Percentiles rank a stretch among this genome's conserved stretches.
Conservation (phyloP, 1,140 invertebrate species). For the Eurytemora carolleeae region DNA sequence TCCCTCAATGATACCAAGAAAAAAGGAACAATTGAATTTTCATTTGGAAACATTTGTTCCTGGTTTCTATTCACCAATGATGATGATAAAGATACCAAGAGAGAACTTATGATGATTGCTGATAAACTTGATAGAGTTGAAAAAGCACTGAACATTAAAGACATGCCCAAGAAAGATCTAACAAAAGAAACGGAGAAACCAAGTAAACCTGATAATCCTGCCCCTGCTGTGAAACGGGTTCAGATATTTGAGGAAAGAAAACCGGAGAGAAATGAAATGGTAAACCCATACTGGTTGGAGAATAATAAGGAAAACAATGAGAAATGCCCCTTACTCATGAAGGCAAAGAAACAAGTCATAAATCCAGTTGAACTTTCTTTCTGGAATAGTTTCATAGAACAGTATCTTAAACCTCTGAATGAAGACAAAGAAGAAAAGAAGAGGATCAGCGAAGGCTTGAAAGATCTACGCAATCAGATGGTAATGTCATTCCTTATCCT, state of each 20-base stretch:
- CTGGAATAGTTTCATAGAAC: conserved; percentile 7
- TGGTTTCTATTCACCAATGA: conserved; percentile 7
- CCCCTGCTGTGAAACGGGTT: no score
- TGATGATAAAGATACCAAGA: conserved; percentile 6
- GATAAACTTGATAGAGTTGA: conserved; percentile 18
- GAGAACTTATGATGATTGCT: conserved; percentile 9
- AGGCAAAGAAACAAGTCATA: neutral
- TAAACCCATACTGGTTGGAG: neutral
- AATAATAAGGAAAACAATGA: neutral
- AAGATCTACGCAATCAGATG: conserved; percentile 29
- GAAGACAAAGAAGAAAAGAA: conserved; percentile 16
- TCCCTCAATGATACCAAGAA: neutral
- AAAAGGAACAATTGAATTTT: conserved; percentile 8
- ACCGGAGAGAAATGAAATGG: neutral
- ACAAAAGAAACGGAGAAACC: neutral
- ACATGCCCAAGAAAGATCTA: neutral
- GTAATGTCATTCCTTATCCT: conserved; percentile 32
- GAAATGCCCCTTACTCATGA: neutral
- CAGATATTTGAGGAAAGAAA: no score
- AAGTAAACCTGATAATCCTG: neutral
- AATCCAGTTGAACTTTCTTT: neutral
- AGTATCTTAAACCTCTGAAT: conserved; percentile 15
- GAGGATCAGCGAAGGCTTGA: conserved; percentile 22
- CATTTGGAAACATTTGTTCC: neutral
- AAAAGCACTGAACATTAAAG: conserved; percentile 20